Conservation (phyloP, 2,113 vertebrate species). For the Hyaena hyaena region DNA sequence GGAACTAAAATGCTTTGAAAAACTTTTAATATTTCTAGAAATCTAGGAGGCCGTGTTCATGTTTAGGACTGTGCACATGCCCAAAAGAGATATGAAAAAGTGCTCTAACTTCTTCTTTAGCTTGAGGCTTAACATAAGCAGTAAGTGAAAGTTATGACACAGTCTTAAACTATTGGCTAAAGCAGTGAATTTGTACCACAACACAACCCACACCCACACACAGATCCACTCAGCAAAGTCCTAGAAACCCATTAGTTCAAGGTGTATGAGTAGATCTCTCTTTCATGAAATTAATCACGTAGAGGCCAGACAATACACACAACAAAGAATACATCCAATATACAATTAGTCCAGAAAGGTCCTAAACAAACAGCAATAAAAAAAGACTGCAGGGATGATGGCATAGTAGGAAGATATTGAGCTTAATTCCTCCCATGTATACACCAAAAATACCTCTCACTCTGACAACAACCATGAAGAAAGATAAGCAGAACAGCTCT, state of each 20-base stretch:
- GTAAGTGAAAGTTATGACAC: background rate
- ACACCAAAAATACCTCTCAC: background rate
- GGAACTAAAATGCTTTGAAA: background rate
- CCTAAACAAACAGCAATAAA: background rate
- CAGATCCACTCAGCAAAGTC: background rate
- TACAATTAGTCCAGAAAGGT: background rate
- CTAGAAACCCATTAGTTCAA: background rate
- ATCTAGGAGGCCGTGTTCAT: background rate
- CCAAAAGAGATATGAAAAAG: background rate
- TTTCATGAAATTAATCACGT: background rate
- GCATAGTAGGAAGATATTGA: background rate
- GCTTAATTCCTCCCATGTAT: background rate
- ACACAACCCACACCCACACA: background rate
- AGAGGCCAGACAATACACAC: background rate
- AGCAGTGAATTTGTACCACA: background rate
- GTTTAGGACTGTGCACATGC: background rate
- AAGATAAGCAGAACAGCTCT: background rate
- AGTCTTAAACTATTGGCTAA: background rate
- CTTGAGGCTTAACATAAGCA: background rate
- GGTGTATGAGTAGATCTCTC: background rate
- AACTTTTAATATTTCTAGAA: background rate
- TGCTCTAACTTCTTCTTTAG: background rate
- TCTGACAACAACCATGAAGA: background rate
- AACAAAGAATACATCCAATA: background rate
- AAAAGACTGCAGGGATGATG: background rate